Conservation (phyloP, 2,113 vertebrate genomes). For the Heterotis niloticus region DNA sequence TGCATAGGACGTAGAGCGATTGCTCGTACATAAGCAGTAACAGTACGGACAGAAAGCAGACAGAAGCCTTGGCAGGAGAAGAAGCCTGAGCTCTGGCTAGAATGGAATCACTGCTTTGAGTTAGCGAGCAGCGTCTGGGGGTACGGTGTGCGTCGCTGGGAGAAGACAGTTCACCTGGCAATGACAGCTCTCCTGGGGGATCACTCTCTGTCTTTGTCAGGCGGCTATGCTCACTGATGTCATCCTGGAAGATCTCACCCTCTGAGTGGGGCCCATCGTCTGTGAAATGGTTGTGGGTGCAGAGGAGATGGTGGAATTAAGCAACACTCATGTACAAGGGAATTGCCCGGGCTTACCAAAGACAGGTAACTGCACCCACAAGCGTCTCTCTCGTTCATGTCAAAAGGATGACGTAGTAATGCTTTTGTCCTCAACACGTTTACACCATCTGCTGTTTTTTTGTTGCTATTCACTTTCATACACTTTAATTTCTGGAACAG, state of each 20-base stretch:
- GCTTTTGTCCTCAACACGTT: too few relatives aligned
- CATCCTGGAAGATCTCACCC: conserved; percentile 66
- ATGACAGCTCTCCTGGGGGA: conserved; percentile 60
- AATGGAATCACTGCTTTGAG: neutral
- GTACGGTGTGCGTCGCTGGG: neutral
- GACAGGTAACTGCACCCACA: neutral
- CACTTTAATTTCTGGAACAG: too few relatives aligned
- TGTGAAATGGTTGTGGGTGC: conserved; percentile 22
- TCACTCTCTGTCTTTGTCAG: conserved; percentile 47
- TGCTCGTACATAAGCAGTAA: neutral
- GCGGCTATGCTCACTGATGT: conserved; percentile 57
- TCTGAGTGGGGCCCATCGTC: conserved; percentile 55
- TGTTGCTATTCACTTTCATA: too few relatives aligned
- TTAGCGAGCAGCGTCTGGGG: neutral
- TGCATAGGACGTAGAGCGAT: neutral
- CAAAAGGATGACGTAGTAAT: neutral
- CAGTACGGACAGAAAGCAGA: neutral
- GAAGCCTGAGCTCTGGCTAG: neutral
- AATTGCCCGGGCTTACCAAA: neutral
- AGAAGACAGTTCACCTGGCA: conserved; percentile 65
- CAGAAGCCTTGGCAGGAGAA: neutral
- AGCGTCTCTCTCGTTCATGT: neutral
- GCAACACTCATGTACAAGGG: neutral
- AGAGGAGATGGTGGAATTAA: neutral
- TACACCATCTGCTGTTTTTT: too few relatives aligned